Evolutionary conservation across 1,140 invertebrate genomes (phyloP).

Genomic region (Nebria ingens): DNA sequence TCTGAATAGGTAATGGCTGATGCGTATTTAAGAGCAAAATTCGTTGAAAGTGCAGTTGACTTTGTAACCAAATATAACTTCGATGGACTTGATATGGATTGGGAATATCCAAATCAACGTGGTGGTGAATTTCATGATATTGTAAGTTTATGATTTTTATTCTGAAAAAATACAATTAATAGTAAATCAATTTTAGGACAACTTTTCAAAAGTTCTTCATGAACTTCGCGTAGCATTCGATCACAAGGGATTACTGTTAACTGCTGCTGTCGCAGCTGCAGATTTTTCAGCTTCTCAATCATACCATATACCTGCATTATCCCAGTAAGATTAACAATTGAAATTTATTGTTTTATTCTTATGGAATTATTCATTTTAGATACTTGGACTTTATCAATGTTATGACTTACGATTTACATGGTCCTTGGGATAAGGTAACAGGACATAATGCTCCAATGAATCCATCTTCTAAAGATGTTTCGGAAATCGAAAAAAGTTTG

Average conservation of each 20-base stretch:
- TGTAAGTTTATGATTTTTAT: constrained; percentile 26
- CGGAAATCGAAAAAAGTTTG: constrained; percentile 28
- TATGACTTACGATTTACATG: constrained; percentile 59
- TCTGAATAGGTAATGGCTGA: constrained; percentile 34
- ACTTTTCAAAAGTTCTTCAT: constrained; percentile 41
- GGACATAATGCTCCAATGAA: constrained; percentile 47
- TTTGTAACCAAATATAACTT: constrained; percentile 56
- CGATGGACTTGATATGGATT: constrained; percentile 72
- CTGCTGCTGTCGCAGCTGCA: constrained; percentile 48
- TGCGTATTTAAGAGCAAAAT: constrained; percentile 27
- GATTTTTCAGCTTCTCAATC: constrained; percentile 39
- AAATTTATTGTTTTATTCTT: constrained; percentile 47
- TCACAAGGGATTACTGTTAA: constrained; percentile 39
- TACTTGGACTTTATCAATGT: constrained; percentile 53
- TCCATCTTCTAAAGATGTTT: constrained; percentile 35
- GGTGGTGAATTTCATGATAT: constrained; percentile 43
- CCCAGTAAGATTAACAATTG: constrained; percentile 24
- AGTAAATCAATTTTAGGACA: constrained; percentile 32
- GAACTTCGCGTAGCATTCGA: constrained; percentile 38
- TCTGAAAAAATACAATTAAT: constrained; percentile 13
- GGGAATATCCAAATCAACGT: constrained; percentile 65
- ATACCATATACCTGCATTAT: constrained; percentile 44
- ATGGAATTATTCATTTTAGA: constrained; percentile 42
- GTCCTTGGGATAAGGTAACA: constrained; percentile 45
- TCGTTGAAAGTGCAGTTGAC: constrained; percentile 46